Evolutionary conservation across 1,140 invertebrate species (phyloP), one percentile per base, ranked within the genome.

Genomic region (Drosophila eugracilis): DNA sequence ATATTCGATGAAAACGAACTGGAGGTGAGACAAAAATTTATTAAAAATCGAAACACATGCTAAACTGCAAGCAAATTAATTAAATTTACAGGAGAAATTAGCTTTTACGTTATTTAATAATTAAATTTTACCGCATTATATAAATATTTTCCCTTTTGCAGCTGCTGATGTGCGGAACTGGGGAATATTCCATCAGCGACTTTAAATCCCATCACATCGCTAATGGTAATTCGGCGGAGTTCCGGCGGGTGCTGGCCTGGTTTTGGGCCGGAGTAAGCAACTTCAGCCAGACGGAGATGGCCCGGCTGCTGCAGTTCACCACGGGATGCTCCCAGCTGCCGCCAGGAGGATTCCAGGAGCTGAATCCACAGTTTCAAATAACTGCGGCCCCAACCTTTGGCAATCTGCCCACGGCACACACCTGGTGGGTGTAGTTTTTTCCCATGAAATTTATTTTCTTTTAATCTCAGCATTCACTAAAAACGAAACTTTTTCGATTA

Each of bases 1-100:
- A 98, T 98, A 91, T 98, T 99, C 92, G 97, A 98, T 92, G 98
- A 99, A 92, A 98, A 98, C 92, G 97, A 99, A 93, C 93, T 98
- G 14, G 97, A 99, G 95, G 97, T 98, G 92, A 92, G 85, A n/a
- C n/a, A n/a, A n/a, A n/a, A n/a, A n/a, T n/a, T n/a, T n/a, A n/a
- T n/a, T n/a, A n/a, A n/a, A n/a, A n/a, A n/a, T n/a, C n/a, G n/a
- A n/a, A n/a, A n/a, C n/a, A n/a, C n/a, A n/a, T n/a, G n/a, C n/a
- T n/a, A n/a, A n/a, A n/a, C n/a, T n/a, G 32, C 12, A 12, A 34
- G 32, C 12, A n/a, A 34, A 4, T 34, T 5, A 34, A 34, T 28
- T 28, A 9, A 28, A 32, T 9, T n/a, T 32, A 12, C n/a, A n/a
- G n/a, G n/a, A n/a, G n/a, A n/a, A 10, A 30, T 30, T 37, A 7